phyloP scores from a whole-genome alignment of 23 tunicate species.

The Phallusia fumigata region DNA sequence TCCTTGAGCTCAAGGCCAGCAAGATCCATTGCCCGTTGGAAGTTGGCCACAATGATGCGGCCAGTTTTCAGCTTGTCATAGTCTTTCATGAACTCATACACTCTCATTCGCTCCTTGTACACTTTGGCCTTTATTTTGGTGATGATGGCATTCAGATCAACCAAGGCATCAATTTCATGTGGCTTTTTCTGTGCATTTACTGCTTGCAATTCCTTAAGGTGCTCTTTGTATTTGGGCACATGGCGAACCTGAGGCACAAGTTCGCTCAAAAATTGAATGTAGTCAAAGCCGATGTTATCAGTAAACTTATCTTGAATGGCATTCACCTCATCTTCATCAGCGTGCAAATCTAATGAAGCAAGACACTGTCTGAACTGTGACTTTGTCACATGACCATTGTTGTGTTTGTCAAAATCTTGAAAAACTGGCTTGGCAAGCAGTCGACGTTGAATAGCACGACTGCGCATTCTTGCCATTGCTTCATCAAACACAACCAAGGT shows the following conservation, averaged over 20 bases:
- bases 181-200: conserved; percentile 86
- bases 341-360: conserved; percentile 59
- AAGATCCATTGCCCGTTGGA: conserved; percentile 76
- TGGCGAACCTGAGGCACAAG: conserved; percentile 50
- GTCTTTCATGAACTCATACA: conserved; percentile 89
- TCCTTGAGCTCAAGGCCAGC: conserved; percentile 78
- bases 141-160: conserved; percentile 49
- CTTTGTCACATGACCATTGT: conserved; percentile 88
- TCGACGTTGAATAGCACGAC: conserved; percentile 55
- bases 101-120: conserved; percentile 69
- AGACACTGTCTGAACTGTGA: conserved; percentile 79
- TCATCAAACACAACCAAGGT: conserved; percentile 36
- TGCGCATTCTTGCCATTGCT: conserved; percentile 75
- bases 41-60: conserved; percentile 45
- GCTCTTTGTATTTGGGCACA: conserved; percentile 62
- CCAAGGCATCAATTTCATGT: conserved; percentile 63
- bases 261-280: conserved; percentile 57
- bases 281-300: conserved; percentile 84
- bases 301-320: conserved; percentile 69
- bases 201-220: conserved; percentile 59
- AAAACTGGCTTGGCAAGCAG: conserved; percentile 85
- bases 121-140: conserved; percentile 69
- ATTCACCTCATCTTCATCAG: conserved; percentile 73
- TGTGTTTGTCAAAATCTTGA: conserved; percentile 90
- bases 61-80: conserved; percentile 89